Percentiles rank a stretch among this genome's conserved stretches.
Conservation (phyloP, 2,888 invertebrate species). For the Lasioglossum oenotherae region DNA sequence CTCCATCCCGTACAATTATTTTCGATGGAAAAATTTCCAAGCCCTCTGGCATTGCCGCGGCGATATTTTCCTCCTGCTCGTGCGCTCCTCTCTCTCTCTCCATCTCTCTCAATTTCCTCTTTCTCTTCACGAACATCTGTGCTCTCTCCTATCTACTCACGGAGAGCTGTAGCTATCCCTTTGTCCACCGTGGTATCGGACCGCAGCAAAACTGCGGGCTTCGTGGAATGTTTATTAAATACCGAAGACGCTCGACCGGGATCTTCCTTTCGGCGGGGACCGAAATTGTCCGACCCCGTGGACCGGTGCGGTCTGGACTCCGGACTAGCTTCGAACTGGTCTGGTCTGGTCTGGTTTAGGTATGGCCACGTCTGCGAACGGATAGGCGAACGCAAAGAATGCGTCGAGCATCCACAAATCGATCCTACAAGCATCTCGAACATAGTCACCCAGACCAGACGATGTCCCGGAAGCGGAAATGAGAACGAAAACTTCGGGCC, state of each 20-base stretch:
- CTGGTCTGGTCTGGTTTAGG: constrained; percentile 28
- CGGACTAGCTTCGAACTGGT: neutral
- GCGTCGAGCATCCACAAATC: constrained; percentile 40
- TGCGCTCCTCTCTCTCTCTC: no score
- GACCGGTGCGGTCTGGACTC: neutral
- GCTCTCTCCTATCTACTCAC: neutral
- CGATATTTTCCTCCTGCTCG: neutral
- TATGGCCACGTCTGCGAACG: constrained; percentile 22
- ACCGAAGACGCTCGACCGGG: constrained; percentile 62
- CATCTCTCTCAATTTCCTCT: neutral
- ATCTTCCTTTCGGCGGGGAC: constrained; percentile 47
- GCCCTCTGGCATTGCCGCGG: neutral
- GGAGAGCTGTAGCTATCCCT: neutral
- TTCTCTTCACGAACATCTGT: neutral
- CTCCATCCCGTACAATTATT: constrained; percentile 32
- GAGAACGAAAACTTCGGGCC: neutral
- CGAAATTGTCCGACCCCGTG: constrained; percentile 59
- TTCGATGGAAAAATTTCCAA: constrained; percentile 50
- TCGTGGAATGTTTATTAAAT: constrained; percentile 74
- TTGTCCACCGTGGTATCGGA: constrained; percentile 34
- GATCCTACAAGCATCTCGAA: constrained; percentile 21
- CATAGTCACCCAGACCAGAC: neutral
- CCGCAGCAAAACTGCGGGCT: constrained; percentile 64
- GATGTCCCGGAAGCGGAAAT: constrained; percentile 7
- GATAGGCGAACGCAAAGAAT: constrained; percentile 44